These are phyloP conservation scores for Apodemus sylvaticus DNA, from an alignment of 2,113 vertebrate species.

Conservation along the genomic window DNA sequence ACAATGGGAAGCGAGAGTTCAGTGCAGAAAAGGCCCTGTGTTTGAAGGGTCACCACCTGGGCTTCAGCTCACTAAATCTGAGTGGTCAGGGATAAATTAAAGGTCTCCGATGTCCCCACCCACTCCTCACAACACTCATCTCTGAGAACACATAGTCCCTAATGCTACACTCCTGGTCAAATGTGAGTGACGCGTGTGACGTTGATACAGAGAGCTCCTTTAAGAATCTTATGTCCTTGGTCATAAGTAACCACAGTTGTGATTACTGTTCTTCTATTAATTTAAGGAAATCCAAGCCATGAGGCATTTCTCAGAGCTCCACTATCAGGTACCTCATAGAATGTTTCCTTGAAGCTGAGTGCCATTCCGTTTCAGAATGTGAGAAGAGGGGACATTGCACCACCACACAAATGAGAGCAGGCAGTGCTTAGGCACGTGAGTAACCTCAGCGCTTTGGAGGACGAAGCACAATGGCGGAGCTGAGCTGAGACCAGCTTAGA, in stretches of 20 bases:
- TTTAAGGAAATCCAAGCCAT: background rate
- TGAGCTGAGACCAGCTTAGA: background rate
- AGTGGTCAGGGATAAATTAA: background rate
- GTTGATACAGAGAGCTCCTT: background rate
- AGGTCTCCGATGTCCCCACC: background rate
- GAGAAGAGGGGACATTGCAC: background rate
- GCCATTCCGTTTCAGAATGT: background rate
- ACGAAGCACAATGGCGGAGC: background rate
- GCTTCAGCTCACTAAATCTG: background rate
- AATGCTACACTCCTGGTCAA: background rate
- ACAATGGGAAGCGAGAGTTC: background rate
- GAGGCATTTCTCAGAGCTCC: background rate
- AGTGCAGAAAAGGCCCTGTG: background rate
- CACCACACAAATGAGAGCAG: background rate
- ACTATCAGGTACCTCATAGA: background rate
- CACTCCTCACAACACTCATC: background rate
- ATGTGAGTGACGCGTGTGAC: background rate
- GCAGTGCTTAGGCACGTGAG: background rate
- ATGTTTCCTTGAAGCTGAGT: background rate
- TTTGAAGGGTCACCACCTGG: background rate
- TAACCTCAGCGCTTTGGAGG: background rate
- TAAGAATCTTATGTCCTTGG: background rate
- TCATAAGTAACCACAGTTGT: background rate
- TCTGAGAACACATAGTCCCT: background rate
- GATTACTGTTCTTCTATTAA: background rate